Percentiles rank a stretch among this genome's conserved stretches.
Conservation (phyloP, 2,888 invertebrate genomes). For the Clanis bilineata region DNA sequence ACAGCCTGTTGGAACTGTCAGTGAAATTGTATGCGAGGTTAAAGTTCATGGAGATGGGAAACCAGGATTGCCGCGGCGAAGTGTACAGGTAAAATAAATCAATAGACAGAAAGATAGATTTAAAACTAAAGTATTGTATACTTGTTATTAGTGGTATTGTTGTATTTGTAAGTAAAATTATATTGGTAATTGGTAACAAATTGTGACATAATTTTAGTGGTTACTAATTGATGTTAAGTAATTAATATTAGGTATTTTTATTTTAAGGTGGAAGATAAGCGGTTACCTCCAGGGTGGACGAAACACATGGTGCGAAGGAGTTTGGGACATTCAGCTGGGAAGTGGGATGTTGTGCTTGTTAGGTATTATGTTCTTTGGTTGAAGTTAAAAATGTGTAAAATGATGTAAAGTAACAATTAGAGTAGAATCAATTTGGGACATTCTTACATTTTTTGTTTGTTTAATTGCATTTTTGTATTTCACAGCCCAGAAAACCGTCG, state of each 20-base stretch:
- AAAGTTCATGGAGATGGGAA: constrained; percentile 60
- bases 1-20: constrained; percentile 83
- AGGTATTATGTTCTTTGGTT: constrained; percentile 72
- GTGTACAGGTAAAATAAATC: constrained; percentile 57
- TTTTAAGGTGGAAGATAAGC: constrained; percentile 85
- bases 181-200: not conserved
- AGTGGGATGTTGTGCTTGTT: constrained; percentile 91
- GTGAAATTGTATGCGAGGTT: constrained; percentile 64
- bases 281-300: constrained; percentile 88
- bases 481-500: constrained; percentile 65
- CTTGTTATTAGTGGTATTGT: not conserved
- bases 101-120: not conserved
- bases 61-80: constrained; percentile 63
- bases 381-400: no score
- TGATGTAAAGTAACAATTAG: not conserved
- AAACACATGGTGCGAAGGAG: constrained; percentile 89
- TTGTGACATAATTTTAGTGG: not conserved
- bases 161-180: not conserved
- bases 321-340: constrained; percentile 86
- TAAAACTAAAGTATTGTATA: not conserved
- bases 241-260: not conserved
- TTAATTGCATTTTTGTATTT: constrained; percentile 11
- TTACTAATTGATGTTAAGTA: not conserved
- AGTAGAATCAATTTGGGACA: not conserved
- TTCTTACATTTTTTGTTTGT: not conserved